A percentile compares a stretch with the other conserved stretches of the same genome.
phyloP scores from a whole-genome alignment of 1,140 invertebrate species.

The Plectrocnemia conspersa region DNA sequence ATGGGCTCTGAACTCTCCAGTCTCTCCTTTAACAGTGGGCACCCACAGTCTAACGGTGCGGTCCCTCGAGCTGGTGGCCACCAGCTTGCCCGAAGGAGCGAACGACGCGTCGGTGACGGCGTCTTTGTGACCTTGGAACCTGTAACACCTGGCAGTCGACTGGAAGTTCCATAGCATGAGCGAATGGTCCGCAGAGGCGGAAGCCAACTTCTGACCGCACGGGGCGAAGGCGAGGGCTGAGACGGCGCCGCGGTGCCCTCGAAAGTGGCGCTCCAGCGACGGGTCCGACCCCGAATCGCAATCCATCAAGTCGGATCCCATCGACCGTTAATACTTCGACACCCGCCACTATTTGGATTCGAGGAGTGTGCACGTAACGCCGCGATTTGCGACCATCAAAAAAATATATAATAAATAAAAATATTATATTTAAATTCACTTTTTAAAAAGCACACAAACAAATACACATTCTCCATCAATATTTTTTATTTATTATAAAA shows the following conservation, averaged over 20 bases:
- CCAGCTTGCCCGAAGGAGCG: slow-evolving; percentile 71
- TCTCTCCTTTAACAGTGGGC: slow-evolving; percentile 71
- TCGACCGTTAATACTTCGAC: not conserved
- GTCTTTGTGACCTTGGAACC: slow-evolving; percentile 62
- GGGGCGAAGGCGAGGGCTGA: slow-evolving; percentile 75
- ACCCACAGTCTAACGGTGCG: slow-evolving; percentile 81
- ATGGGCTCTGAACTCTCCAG: slow-evolving; percentile 72
- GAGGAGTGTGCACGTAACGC: not conserved
- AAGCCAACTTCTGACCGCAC: slow-evolving; percentile 68
- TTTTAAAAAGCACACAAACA: too few relatives aligned
- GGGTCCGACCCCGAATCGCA: slow-evolving; percentile 49
- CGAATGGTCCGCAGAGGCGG: slow-evolving; percentile 69
- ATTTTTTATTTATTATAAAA: too few relatives aligned
- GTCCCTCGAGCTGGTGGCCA: slow-evolving; percentile 80
- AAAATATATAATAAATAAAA: not conserved
- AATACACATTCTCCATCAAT: too few relatives aligned
- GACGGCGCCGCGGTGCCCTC: slow-evolving; percentile 70
- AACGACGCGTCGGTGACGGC: slow-evolving; percentile 65
- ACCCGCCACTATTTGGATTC: not conserved
- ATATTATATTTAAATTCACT: too few relatives aligned
- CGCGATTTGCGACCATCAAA: not conserved
- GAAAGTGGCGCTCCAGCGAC: slow-evolving; percentile 68
- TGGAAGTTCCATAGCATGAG: slow-evolving; percentile 77
- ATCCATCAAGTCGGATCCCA: not conserved
- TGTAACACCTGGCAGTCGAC: slow-evolving; percentile 58